Evolutionary conservation across 92 coral and sea anemone genomes (phyloP).

Genomic region (Micromussa lordhowensis): DNA sequence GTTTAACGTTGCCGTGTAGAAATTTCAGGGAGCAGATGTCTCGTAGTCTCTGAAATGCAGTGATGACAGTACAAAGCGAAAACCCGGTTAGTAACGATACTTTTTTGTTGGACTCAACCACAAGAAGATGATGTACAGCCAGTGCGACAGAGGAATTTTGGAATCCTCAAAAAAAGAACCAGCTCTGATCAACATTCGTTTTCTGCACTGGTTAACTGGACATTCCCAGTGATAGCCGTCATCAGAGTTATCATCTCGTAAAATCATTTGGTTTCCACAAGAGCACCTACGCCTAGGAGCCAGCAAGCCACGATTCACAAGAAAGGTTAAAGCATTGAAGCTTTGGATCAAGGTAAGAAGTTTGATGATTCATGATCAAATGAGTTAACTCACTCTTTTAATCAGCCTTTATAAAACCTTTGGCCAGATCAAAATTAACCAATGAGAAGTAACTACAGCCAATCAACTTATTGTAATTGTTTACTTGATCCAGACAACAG

Average conservation of each 20-base stretch:
- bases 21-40: too few species aligned
- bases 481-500: not conserved
- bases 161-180: too few species aligned
- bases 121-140: conserved; percentile 35
- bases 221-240: conserved; percentile 22
- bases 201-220: conserved; percentile 19
- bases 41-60: too few species aligned
- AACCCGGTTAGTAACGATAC: too few species aligned
- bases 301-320: conserved; percentile 18
- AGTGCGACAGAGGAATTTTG: conserved; percentile 29
- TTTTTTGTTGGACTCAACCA: too few species aligned
- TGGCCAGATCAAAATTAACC: conserved; percentile 10
- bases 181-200: too few species aligned
- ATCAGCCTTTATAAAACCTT: conserved; percentile 20
- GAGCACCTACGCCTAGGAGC: conserved; percentile 14
- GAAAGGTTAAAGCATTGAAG: conserved; percentile 10
- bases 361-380: conserved; percentile 29
- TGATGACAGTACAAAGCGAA: too few species aligned
- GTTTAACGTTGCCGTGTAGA: too few species aligned
- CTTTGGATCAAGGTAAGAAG: conserved; percentile 26
- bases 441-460: conserved; percentile 4
- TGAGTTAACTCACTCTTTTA: conserved; percentile 2
- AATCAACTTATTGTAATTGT: conserved; percentile 1
- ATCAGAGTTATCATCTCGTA: conserved; percentile 18
- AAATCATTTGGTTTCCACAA: conserved; percentile 14